Evolutionary conservation across 2,888 invertebrate species (phyloP).

Genomic region (Phengaris alcon): DNA sequence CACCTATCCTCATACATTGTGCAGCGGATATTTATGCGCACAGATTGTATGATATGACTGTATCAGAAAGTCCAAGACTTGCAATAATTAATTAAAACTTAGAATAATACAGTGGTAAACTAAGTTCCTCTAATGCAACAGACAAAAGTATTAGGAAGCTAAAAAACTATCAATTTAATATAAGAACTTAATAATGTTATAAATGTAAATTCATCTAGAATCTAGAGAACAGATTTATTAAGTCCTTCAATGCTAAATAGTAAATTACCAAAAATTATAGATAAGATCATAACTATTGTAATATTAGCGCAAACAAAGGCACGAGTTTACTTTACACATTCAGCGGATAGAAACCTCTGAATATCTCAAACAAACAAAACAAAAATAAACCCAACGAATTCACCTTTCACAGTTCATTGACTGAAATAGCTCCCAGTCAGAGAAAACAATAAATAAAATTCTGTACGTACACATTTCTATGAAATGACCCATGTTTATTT

Average conservation of each 20-base stretch:
- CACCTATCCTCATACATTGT: conserved; percentile 37
- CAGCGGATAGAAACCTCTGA: not conserved
- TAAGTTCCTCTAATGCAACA: not conserved
- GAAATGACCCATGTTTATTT: conserved; percentile 7
- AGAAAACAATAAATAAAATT: conserved; percentile 1
- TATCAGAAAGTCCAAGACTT: not conserved
- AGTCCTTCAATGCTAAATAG: not conserved
- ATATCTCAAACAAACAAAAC: not conserved
- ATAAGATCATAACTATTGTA: not conserved
- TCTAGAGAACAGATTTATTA: not conserved
- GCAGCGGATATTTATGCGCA: conserved; percentile 1
- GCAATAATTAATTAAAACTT: not conserved
- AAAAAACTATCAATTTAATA: not conserved
- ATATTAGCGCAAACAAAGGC: not conserved
- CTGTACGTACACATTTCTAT: not conserved
- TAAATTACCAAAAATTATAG: not conserved
- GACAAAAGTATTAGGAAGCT: not conserved
- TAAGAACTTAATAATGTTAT: not conserved
- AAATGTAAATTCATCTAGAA: no score
- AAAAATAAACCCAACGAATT: not conserved
- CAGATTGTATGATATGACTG: not conserved
- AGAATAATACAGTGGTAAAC: not conserved
- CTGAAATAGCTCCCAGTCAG: conserved; percentile 12
- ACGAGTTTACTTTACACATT: not conserved
- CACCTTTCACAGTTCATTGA: conserved; percentile 17